Base-by-base conservation (phyloP, 2,888 invertebrate genomes). In the Eupithecia subumbrata region DNA sequence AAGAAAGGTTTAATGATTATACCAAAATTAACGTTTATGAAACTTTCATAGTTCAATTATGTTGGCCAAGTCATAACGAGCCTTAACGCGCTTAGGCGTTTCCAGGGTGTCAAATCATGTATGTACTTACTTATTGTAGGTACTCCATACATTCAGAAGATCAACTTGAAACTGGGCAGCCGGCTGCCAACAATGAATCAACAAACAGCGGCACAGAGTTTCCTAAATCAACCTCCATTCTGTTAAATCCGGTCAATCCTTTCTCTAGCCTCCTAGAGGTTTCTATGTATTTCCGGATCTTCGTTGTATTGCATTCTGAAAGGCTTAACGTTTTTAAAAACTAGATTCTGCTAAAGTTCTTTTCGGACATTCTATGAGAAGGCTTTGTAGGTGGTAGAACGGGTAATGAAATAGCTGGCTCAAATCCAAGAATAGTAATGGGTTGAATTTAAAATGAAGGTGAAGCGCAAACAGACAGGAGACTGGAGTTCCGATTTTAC, bases 311-410 rank as follows among this genome's bases (percentile, higher is more conserved):
- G 80, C 80, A 81, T 79, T 79, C 72, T 77, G 72, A 69, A 68
- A 63, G 77, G 75, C 79, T 81, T 78, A 79, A 56, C 76, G 76
- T 78, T 78, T 79, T 72, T 74, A 80, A 78, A 79, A 76, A 76
- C 75, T 72, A 73, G 75, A 77, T 60, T 12, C 25, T 12, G 0
- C 73, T 75, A 73, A 73, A 73, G 52, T 71, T 73, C 71, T 73
- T 74, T 78, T 77, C 69, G 79, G 78, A 77, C 81, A 76, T 79
- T 70, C 72, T 78, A 75, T 72, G 69, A 76, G 78, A 78, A 72
- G 70, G 79, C 77, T 80, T 78, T 79, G 75, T 71, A 72, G 40
- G 63, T 16, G 45, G 37, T 34, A 52, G 72, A 75, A 72, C 25
- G 40, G 1, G 37, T 18, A 56, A 16, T n/a, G 45, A 43, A 30